Conservation (phyloP, 2,888 invertebrate species). For the Luperina nickerlii region DNA sequence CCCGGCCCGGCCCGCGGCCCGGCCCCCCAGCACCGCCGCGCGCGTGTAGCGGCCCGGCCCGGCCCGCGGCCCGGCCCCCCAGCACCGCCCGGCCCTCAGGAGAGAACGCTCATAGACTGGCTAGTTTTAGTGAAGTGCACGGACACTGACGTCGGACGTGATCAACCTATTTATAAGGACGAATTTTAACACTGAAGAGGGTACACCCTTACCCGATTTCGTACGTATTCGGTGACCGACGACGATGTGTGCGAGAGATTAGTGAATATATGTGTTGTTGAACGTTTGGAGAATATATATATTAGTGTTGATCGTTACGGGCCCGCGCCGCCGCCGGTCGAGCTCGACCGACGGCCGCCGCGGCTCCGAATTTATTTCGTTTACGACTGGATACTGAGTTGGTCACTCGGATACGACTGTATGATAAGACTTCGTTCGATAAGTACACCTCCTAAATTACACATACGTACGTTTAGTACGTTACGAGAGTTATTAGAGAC, state of each 20-base stretch:
- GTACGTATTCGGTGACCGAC: constrained; percentile 87
- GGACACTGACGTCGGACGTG: constrained; percentile 83
- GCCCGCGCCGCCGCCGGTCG: constrained; percentile 71
- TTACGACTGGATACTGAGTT: constrained; percentile 86
- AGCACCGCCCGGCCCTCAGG: constrained; percentile 70
- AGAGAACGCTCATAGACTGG: constrained; percentile 90
- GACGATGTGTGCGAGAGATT: constrained; percentile 83
- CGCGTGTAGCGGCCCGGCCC: constrained; percentile 43
- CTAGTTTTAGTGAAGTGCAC: constrained; percentile 89
- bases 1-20: not conserved
- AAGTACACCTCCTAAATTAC: constrained; percentile 86
- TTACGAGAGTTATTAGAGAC: constrained; percentile 87
- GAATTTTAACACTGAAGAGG: constrained; percentile 73
- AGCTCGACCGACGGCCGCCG: constrained; percentile 64
- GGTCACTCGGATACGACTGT: constrained; percentile 87
- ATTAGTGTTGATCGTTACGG: constrained; percentile 86
- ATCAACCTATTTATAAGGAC: constrained; percentile 74
- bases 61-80: constrained; percentile 32
- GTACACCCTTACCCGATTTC: constrained; percentile 69
- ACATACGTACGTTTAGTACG: constrained; percentile 78
- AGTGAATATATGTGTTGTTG: constrained; percentile 91
- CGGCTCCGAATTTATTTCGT: constrained; percentile 78
- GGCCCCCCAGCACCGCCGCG: constrained; percentile 63
- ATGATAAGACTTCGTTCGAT: constrained; percentile 82
- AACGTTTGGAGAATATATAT: constrained; percentile 89